A percentile compares a stretch with the other conserved stretches of the same genome.
phyloP scores from a whole-genome alignment of 2,888 invertebrate species.

The Campoletis raptor region DNA sequence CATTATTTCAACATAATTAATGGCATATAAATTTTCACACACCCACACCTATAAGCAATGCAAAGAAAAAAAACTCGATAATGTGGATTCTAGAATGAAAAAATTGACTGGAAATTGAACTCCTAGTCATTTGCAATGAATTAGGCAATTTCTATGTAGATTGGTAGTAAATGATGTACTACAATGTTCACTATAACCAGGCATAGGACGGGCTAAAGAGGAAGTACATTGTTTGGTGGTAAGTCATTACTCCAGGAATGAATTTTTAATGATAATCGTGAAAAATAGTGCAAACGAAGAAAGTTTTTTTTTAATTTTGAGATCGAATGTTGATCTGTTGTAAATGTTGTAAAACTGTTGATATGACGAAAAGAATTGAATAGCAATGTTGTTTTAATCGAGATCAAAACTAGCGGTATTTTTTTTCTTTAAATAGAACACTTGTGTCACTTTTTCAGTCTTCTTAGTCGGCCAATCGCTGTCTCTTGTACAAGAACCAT shows the following conservation, averaged over 20 bases:
- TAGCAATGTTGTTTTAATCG: not conserved
- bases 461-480: conserved; percentile 14
- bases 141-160: not conserved
- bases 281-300: not conserved
- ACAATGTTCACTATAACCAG: not conserved
- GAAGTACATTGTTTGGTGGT: not conserved
- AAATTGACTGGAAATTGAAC: not conserved
- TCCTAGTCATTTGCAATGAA: not conserved
- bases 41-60: not conserved
- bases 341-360: not conserved
- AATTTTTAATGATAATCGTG: not conserved
- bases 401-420: not conserved
- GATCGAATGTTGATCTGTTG: no score
- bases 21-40: not conserved
- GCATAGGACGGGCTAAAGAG: not conserved
- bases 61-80: not conserved
- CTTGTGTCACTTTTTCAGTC: not conserved
- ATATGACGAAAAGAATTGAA: not conserved
- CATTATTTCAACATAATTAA: not conserved
- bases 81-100: not conserved
- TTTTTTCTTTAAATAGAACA: conserved; percentile 13
- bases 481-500: not conserved
- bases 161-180: not conserved
- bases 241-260: not conserved
- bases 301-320: not conserved